phyloP scores from a whole-genome alignment of 2,113 vertebrate genomes.

The Platichthys flesus region DNA sequence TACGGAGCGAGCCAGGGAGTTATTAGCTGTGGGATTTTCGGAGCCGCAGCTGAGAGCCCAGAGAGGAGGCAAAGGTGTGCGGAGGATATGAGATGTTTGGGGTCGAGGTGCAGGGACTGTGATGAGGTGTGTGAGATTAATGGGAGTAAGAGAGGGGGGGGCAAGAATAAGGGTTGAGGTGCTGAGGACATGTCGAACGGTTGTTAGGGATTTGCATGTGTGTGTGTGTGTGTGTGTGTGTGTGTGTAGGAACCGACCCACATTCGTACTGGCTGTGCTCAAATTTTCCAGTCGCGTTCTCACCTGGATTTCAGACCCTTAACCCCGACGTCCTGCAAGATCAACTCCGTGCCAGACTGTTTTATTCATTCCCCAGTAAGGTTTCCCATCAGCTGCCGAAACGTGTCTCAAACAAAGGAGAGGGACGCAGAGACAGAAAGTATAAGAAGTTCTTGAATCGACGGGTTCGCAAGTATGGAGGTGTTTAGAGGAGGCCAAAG shows the following conservation, averaged over 20 bases:
- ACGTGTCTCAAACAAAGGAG: not conserved
- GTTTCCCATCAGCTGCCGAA: constrained; percentile 14
- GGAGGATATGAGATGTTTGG: constrained; percentile 76
- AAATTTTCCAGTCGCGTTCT: constrained; percentile 24
- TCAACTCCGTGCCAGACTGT: constrained; percentile 8
- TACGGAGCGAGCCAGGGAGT: constrained; percentile 33
- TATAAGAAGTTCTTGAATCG: constrained; percentile 32
- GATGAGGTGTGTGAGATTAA: constrained; percentile 78
- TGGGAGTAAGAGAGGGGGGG: constrained; percentile 46
- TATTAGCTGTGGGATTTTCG: constrained; percentile 63
- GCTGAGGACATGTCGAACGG: constrained; percentile 52
- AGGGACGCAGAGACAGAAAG: constrained; percentile 21
- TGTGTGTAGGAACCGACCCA: not conserved
- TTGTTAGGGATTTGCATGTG: constrained; percentile 22
- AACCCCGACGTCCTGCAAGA: constrained; percentile 12
- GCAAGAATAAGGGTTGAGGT: constrained; percentile 51
- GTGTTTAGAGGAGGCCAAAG: constrained; percentile 42
- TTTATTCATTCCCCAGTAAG: constrained; percentile 29
- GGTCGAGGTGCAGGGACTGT: constrained; percentile 63
- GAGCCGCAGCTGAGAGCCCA: constrained; percentile 32
- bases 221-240: constrained; percentile 1
- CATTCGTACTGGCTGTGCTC: not conserved
- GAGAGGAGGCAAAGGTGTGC: constrained; percentile 73
- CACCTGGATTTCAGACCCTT: constrained; percentile 28
- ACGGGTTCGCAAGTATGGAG: constrained; percentile 25